Conservation (phyloP, 2,113 vertebrate genomes). For the Neodon shergylaensis region DNA sequence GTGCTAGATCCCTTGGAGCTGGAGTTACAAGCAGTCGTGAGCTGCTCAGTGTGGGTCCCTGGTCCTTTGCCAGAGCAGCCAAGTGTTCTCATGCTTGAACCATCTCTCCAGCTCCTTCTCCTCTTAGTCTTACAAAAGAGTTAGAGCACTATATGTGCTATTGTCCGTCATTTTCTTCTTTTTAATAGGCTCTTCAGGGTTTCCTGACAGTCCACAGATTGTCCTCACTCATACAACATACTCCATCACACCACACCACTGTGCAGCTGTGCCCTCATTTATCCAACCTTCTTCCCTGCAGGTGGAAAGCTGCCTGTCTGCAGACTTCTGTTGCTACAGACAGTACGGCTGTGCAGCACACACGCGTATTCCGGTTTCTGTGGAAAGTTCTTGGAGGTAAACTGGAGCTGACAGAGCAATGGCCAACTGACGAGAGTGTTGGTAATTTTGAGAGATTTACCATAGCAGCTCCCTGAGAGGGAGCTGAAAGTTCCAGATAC, state of each 20-base stretch:
- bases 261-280: neutral
- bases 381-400: neutral
- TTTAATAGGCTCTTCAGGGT: no score
- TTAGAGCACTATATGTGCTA: neutral
- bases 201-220: neutral
- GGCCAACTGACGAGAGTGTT: no score
- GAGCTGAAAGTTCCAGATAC: neutral
- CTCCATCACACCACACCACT: neutral
- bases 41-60: neutral
- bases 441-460: neutral
- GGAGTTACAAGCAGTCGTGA: neutral
- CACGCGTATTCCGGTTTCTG: neutral
- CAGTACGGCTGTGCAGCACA: no score
- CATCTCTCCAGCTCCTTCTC: neutral
- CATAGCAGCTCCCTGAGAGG: fast-evolving
- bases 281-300: neutral
- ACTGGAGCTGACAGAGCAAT: neutral
- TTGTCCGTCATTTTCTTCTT: neutral
- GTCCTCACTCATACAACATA: neutral
- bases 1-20: neutral
- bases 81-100: neutral
- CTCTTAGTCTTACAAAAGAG: neutral
- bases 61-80: neutral
- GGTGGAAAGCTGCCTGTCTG: neutral
- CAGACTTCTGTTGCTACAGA: neutral